These are phyloP conservation scores for Polyommatus icarus DNA, from an alignment of 2,888 invertebrate species.

Conservation along the genomic window DNA sequence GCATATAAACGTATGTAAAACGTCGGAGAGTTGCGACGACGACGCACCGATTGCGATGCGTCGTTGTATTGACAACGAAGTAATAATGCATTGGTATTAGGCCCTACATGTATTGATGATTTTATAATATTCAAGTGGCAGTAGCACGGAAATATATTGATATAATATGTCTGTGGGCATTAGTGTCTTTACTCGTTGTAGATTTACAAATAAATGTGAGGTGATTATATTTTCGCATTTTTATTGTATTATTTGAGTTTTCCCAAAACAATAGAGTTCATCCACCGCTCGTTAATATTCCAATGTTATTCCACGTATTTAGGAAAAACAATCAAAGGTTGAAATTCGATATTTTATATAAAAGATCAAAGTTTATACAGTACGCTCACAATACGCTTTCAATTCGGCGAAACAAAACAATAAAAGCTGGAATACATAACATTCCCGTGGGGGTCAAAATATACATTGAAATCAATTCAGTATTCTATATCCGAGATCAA, in stretches of 20 bases:
- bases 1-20: too few species aligned
- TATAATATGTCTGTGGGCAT: too few species aligned
- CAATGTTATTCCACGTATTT: background rate
- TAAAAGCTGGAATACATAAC: constrained; percentile 34
- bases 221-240: background rate
- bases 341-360: constrained; percentile 25
- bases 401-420: constrained; percentile 32
- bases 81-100: too few species aligned
- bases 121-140: background rate
- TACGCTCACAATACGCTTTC: constrained; percentile 1
- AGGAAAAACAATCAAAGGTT: background rate
- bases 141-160: too few species aligned
- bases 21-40: too few species aligned
- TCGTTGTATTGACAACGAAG: too few species aligned
- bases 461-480: constrained; percentile 50
- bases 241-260: background rate
- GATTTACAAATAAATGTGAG: background rate
- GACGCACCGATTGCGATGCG: too few species aligned
- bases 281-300: background rate
- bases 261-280: background rate
- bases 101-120: background rate
- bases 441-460: constrained; percentile 37
- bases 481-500: constrained; percentile 47
- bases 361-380: constrained; percentile 24
- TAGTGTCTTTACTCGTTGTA: background rate